Percentiles rank a stretch among this genome's conserved stretches.
phyloP scores from a whole-genome alignment of 2,888 invertebrate species.

The Drosophila dives region DNA sequence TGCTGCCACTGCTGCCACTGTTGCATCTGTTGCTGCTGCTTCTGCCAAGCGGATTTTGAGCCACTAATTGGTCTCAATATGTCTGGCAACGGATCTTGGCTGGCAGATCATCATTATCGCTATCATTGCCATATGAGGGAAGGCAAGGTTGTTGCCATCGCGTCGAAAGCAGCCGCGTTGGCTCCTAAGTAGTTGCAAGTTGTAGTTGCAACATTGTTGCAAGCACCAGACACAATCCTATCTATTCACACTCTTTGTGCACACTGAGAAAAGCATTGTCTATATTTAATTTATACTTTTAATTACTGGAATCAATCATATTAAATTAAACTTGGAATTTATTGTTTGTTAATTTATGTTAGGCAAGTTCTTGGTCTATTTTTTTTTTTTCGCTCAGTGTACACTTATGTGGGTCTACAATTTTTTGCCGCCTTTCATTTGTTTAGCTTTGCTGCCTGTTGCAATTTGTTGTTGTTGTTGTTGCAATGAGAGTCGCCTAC shows the following conservation, averaged over 20 bases:
- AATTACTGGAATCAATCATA: not conserved
- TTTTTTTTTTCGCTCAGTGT: constrained; percentile 9
- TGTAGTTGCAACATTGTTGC: constrained; percentile 72
- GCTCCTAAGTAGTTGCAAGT: constrained; percentile 60
- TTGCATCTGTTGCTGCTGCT: constrained; percentile 70
- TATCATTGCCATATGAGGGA: constrained; percentile 21
- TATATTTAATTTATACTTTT: not conserved
- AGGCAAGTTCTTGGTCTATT: not conserved
- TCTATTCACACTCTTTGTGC: not conserved
- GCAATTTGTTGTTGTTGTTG: constrained; percentile 15
- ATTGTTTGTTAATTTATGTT: not conserved
- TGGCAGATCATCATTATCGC: constrained; percentile 38
- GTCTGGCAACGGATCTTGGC: constrained; percentile 59
- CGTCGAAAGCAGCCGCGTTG: constrained; percentile 31
- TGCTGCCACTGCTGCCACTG: constrained; percentile 60
- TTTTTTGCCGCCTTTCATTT: constrained; percentile 46
- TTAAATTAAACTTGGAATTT: not conserved
- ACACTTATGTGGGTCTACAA: constrained; percentile 19
- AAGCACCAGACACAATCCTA: constrained; percentile 3
- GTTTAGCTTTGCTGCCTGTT: constrained; percentile 22
- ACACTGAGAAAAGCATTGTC: not conserved
- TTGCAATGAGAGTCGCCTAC: constrained; percentile 37
- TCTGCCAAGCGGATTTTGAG: constrained; percentile 82
- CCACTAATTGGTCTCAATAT: constrained; percentile 81
- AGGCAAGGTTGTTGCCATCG: constrained; percentile 72